Evolutionary conservation across 2,888 invertebrate species (phyloP).

Genomic region (Tiphia femorata): DNA sequence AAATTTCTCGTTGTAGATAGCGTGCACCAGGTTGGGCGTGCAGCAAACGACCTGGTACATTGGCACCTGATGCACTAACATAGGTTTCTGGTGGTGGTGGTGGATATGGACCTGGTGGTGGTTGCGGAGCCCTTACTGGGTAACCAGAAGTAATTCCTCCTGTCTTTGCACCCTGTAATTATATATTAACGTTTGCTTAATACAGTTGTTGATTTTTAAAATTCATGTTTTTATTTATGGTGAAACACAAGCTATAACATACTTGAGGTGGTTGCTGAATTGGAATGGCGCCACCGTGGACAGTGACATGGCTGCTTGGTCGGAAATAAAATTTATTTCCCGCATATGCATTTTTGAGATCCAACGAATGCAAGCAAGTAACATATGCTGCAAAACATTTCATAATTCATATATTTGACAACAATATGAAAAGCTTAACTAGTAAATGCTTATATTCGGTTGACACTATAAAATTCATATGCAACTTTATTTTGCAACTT

Average conservation of each 20-base stretch:
- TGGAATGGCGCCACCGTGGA: conserved; percentile 72
- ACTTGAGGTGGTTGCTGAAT: conserved; percentile 73
- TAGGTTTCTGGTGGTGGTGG: conserved; percentile 61
- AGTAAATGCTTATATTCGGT: no score
- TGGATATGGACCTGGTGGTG: conserved; percentile 59
- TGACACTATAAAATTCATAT: neutral
- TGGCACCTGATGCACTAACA: conserved; percentile 57
- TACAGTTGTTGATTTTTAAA: neutral
- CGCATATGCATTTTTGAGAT: conserved; percentile 64
- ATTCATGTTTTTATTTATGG: neutral
- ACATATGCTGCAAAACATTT: conserved; percentile 57
- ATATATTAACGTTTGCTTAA: conserved; percentile 11
- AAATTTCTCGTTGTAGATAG: conserved; percentile 62
- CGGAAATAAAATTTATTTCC: conserved; percentile 69
- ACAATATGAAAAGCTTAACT: neutral
- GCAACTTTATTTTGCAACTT: conserved; percentile 3
- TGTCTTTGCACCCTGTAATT: conserved; percentile 77
- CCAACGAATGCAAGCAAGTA: conserved; percentile 62
- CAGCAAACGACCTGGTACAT: conserved; percentile 59
- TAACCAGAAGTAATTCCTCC: conserved; percentile 89
- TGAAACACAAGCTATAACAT: conserved; percentile 7
- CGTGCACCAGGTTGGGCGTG: conserved; percentile 62
- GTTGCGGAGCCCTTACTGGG: conserved; percentile 75
- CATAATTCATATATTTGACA: conserved; percentile 1
- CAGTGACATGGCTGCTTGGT: conserved; percentile 72